phyloP scores from a whole-genome alignment of 2,888 invertebrate genomes.

The Blera fallax region DNA sequence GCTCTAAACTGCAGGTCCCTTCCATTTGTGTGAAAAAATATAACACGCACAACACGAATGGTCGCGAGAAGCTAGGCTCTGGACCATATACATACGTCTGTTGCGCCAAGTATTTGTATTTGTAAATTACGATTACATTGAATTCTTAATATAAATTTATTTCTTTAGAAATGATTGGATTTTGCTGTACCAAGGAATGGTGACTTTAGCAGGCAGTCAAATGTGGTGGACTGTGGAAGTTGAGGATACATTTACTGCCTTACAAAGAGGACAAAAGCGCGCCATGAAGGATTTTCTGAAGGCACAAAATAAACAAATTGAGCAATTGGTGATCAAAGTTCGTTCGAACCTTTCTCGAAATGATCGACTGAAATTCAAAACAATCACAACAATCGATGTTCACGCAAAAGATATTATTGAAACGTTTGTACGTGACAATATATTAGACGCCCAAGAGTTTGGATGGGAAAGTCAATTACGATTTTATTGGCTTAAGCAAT shows the following conservation, averaged over 20 bases:
- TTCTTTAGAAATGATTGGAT: constrained; percentile 91
- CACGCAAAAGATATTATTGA: constrained; percentile 96
- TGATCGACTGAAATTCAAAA: constrained; percentile 93
- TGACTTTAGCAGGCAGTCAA: constrained; percentile 91
- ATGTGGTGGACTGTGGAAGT: constrained; percentile 99
- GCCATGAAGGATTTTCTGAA: constrained; percentile 95
- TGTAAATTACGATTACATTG: no score
- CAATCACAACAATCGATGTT: constrained; percentile 94
- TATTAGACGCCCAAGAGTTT: constrained; percentile 92
- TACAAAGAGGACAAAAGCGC: constrained; percentile 87
- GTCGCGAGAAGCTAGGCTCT: no score
- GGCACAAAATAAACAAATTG: constrained; percentile 89
- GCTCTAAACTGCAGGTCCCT: no score
- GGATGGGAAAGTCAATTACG: constrained; percentile 97
- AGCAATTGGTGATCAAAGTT: constrained; percentile 89
- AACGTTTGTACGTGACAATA: constrained; percentile 89
- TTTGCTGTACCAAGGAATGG: constrained; percentile 94
- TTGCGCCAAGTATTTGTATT: no score
- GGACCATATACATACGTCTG: no score
- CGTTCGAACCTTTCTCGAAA: constrained; percentile 88
- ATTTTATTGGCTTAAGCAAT: constrained; percentile 93
- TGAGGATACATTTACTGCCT: constrained; percentile 91
- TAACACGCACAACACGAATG: no score
- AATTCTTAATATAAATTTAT: not conserved
- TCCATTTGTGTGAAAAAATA: no score